phyloP scores from a whole-genome alignment of 2,888 invertebrate species.

The Pristionchus japonicus region DNA sequence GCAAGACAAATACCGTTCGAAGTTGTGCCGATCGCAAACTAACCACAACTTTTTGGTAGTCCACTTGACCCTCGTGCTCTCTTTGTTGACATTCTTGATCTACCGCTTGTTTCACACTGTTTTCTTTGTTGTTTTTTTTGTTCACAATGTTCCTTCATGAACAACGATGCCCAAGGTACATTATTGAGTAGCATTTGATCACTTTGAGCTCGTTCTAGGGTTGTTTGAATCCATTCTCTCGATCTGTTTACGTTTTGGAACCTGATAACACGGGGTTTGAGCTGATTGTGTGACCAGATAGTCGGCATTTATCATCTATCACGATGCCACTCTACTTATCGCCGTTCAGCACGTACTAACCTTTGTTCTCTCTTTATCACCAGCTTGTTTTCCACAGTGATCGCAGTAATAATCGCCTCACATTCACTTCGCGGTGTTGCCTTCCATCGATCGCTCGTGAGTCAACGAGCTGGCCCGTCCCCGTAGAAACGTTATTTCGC shows the following conservation, averaged over 20 bases:
- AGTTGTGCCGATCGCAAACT: too few relatives aligned
- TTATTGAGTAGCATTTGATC: too few relatives aligned
- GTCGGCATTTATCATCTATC: too few relatives aligned
- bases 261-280: too few relatives aligned
- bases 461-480: not conserved
- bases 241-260: not conserved
- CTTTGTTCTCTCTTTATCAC: not conserved
- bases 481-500: constrained; percentile 28
- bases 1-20: not conserved
- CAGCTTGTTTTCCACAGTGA: not conserved
- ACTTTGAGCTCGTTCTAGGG: not conserved
- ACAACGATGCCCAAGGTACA: too few relatives aligned
- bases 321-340: not conserved
- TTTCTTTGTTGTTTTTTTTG: not conserved
- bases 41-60: too few relatives aligned
- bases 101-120: not conserved
- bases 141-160: not conserved
- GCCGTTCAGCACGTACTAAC: not conserved
- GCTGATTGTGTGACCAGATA: too few relatives aligned
- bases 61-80: too few relatives aligned
- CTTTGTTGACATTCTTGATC: not conserved
- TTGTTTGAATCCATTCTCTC: not conserved
- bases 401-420: not conserved
- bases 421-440: not conserved
- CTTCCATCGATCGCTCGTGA: not conserved